These are phyloP conservation scores for Diorhabda sublineata DNA, from an alignment of 1,140 invertebrate species.

Conservation along the genomic window DNA sequence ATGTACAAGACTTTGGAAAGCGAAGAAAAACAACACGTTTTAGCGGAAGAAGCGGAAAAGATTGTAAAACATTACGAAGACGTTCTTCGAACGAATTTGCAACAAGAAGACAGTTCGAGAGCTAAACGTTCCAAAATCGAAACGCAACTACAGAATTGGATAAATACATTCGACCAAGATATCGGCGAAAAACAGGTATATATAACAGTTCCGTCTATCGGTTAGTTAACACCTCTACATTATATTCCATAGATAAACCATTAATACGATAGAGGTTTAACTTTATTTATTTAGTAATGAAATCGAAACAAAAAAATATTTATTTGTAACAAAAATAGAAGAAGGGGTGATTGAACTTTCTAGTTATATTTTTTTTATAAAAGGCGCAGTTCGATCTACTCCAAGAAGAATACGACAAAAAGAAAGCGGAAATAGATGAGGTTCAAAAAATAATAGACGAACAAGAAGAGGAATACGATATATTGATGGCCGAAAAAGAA, in stretches of 20 bases:
- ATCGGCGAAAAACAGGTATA: conserved; percentile 38
- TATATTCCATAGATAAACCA: no score
- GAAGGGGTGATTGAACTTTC: no score
- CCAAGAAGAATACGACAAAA: conserved; percentile 27
- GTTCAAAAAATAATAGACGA: conserved; percentile 37
- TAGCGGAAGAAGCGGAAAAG: conserved; percentile 32
- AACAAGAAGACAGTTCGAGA: conserved; percentile 33
- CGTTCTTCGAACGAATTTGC: conserved; percentile 32
- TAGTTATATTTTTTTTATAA: no score
- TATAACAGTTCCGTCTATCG: conserved; percentile 24
- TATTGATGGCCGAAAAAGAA: conserved; percentile 37
- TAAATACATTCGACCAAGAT: conserved; percentile 40
- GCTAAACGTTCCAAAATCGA: conserved; percentile 37
- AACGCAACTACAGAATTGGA: conserved; percentile 38
- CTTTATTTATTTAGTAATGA: no score
- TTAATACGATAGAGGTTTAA: no score
- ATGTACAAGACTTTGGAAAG: conserved; percentile 35
- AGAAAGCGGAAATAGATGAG: conserved; percentile 31
- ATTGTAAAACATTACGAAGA: conserved; percentile 27
- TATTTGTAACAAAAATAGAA: no score
- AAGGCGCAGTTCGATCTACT: conserved; percentile 5
- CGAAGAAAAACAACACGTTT: conserved; percentile 27
- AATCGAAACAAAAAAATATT: no score
- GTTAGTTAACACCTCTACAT: no score
- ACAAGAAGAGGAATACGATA: conserved; percentile 36